A percentile compares a stretch with the other conserved stretches of the same genome.
Evolutionary conservation across 2,888 invertebrate species (phyloP).

Genomic region (Aspidiotus destructor): DNA sequence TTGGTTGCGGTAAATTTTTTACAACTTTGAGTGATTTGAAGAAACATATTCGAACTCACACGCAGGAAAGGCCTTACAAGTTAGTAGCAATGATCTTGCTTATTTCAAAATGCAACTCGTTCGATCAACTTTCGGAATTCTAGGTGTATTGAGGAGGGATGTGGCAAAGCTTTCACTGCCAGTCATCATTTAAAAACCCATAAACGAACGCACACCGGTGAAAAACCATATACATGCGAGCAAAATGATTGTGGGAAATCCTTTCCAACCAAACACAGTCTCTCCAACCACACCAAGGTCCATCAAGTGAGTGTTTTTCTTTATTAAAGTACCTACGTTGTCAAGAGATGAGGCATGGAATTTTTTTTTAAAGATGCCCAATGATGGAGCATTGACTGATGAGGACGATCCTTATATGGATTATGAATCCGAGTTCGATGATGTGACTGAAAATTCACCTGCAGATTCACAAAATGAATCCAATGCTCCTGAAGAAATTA

Average conservation of each 20-base stretch:
- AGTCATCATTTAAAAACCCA: slow-evolving; percentile 92
- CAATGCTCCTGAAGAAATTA: background rate
- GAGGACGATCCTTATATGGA: slow-evolving; percentile 29
- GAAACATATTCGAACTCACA: slow-evolving; percentile 86
- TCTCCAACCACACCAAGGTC: slow-evolving; percentile 67
- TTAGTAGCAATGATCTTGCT: slow-evolving; percentile 44
- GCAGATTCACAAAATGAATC: background rate
- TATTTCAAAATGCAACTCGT: slow-evolving; percentile 18
- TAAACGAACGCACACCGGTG: slow-evolving; percentile 69
- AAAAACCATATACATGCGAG: slow-evolving; percentile 66
- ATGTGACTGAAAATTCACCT: slow-evolving; percentile 8
- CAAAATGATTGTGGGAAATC: slow-evolving; percentile 59
- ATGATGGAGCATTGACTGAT: slow-evolving; percentile 19
- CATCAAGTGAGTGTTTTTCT: slow-evolving; percentile 43
- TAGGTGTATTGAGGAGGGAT: slow-evolving; percentile 71
- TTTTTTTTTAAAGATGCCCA: background rate
- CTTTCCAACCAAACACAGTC: slow-evolving; percentile 74
- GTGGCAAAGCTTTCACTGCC: slow-evolving; percentile 86
- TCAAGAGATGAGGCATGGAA: no score
- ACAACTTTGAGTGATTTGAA: slow-evolving; percentile 89
- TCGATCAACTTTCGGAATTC: background rate
- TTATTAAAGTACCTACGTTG: no score
- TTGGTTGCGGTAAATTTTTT: slow-evolving; percentile 79
- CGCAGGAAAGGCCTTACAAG: slow-evolving; percentile 82
- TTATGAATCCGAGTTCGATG: slow-evolving; percentile 31